Base-by-base conservation (phyloP, 2,797 vertebrate genomes). In the Austrolebias charrua region DNA sequence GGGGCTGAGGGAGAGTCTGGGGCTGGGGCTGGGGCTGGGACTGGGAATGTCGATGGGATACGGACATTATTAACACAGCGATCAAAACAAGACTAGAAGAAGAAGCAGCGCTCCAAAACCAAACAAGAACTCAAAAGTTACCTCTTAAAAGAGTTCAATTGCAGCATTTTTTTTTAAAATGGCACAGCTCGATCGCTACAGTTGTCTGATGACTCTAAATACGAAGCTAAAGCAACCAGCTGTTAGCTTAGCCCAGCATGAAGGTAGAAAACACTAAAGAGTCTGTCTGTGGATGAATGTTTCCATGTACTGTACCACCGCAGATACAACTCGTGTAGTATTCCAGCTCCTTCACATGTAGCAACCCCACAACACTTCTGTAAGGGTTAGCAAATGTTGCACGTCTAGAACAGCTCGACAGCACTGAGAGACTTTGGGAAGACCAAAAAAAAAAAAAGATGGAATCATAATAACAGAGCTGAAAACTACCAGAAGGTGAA, bases 1-100 rank as follows among this genome's bases (percentile, higher is more conserved):
- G 16, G 96, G 96, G 58, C 93, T 98, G 69, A 92, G 90, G 2
- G 97, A 98, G 85, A 98, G 95, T 79, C 91, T 99, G 71, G 90
- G 90, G 0, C 77, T 91, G 52, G 85, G 78, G 50, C 44, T 75
- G 79, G 2, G 68, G 0, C 62, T 87, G 29, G 87, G 86, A 0
- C 54, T 88, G 20, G 83, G 86, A 0, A 71, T 87, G 72, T 84
- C 79, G 0, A 67, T 91, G 77, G 88, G 86, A 57, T 90, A 89
- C 20, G 82, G 87, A 69, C 82, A 86, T 13, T 90, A 78, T 29
- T 90, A 44, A 60, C 28, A 12, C 19, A 55, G 29, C 5, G 19
- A 18, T 1, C 12, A 10, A 38, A 6, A 6, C 20, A 2, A 0
- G 12, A 52, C 44, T 14, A 43, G 1, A 46, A 47, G 43, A 54